These are phyloP conservation scores for Romanogobio albipinnatus DNA, from an alignment of 2,113 vertebrate genomes.

Conservation along the genomic window DNA sequence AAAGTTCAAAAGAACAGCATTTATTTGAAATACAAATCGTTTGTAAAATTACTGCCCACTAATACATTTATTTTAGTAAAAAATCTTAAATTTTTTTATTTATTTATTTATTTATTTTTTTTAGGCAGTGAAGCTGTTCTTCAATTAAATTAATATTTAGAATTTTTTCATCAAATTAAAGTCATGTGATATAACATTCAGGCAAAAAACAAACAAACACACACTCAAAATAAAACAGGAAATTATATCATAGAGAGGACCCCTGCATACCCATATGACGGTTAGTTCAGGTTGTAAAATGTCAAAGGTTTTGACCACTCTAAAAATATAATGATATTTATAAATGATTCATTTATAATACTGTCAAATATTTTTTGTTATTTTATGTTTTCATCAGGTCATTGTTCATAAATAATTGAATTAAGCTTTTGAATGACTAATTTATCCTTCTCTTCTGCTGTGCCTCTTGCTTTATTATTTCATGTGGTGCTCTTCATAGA, in stretches of 20 bases:
- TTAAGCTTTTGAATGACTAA: neutral
- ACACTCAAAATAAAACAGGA: neutral
- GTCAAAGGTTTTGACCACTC: neutral
- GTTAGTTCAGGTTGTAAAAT: neutral
- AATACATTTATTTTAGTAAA: too few species aligned
- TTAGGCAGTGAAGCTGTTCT: neutral
- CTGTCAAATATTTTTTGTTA: neutral
- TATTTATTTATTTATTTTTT: too few species aligned
- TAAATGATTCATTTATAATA: neutral
- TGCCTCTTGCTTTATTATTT: constrained; percentile 36
- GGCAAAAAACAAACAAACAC: neutral
- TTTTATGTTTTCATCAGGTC: neutral
- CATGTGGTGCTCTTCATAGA: constrained; percentile 56
- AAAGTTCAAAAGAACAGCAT: neutral
- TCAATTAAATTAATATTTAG: neutral
- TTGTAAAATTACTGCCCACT: neutral
- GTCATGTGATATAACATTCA: neutral
- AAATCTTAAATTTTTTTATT: too few species aligned
- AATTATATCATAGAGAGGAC: neutral
- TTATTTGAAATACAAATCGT: neutral
- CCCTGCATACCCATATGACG: neutral
- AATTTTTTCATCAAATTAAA: neutral
- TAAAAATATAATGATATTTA: neutral
- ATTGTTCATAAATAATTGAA: neutral
- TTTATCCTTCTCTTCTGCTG: constrained; percentile 1